Evolutionary conservation across 2,888 invertebrate species (phyloP).

Genomic region (Dasypogon diadema): DNA sequence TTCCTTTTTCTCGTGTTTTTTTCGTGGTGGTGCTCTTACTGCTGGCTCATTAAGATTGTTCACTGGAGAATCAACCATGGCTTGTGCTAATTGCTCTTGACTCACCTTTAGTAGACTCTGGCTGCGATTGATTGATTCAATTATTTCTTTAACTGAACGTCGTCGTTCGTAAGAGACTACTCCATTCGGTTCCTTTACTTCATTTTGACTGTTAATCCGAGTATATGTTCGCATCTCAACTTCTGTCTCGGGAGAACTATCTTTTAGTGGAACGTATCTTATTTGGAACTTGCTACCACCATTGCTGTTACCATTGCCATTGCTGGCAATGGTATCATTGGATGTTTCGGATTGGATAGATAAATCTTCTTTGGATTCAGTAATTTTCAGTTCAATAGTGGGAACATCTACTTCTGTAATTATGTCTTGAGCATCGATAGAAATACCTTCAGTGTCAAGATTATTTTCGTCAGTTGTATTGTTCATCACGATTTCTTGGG

Average conservation of each 20-base stretch:
- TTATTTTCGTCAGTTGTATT: neutral
- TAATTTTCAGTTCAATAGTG: conserved; percentile 55
- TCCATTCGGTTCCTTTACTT: conserved; percentile 17
- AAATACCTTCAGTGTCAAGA: neutral
- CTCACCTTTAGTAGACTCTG: conserved; percentile 65
- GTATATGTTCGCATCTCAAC: conserved; percentile 10
- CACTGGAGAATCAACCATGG: conserved; percentile 48
- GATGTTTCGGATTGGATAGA: conserved; percentile 31
- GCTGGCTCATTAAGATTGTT: conserved; percentile 52
- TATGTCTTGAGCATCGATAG: neutral
- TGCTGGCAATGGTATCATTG: conserved; percentile 10
- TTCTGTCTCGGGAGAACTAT: conserved; percentile 43
- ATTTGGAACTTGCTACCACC: conserved; percentile 46
- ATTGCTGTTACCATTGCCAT: conserved; percentile 23
- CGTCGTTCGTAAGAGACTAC: conserved; percentile 50
- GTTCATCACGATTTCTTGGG: neutral
- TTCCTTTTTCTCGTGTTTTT: conserved; percentile 52
- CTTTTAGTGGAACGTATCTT: conserved; percentile 56
- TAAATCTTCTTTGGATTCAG: conserved; percentile 57
- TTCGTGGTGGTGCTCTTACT: conserved; percentile 52
- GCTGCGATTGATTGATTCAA: conserved; percentile 67
- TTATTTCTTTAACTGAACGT: conserved; percentile 61
- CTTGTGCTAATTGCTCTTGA: conserved; percentile 55
- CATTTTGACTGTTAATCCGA: neutral
- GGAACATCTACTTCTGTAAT: neutral